Percentiles rank a stretch among this genome's conserved stretches.
These are phyloP conservation scores for Alsophila aescularia DNA, from an alignment of 2,888 invertebrate genomes.

Conservation along the genomic window DNA sequence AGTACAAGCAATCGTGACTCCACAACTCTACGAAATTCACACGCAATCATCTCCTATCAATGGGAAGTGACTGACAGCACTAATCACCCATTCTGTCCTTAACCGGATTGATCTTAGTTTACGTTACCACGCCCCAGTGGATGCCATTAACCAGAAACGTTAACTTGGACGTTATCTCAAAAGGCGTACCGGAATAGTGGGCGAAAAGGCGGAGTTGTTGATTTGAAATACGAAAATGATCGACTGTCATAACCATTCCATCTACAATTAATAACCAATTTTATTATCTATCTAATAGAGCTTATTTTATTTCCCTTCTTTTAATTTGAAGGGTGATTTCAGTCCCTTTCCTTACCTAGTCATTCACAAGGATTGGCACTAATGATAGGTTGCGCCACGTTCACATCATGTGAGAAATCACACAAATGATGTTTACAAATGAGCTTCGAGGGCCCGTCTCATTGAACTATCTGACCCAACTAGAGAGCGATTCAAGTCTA, in stretches of 20 bases:
- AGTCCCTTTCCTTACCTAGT: constrained; percentile 42
- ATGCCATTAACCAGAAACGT: background rate
- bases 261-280: constrained; percentile 2
- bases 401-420: constrained; percentile 43
- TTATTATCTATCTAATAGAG: constrained; percentile 13
- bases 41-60: constrained; percentile 2
- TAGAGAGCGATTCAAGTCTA: background rate
- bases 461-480: constrained; percentile 3
- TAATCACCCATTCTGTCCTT: constrained; percentile 9
- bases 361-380: constrained; percentile 59
- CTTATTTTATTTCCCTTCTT: constrained; percentile 25
- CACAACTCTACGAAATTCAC: constrained; percentile 3
- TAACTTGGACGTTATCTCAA: constrained; percentile 12
- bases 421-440: constrained; percentile 32
- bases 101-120: background rate
- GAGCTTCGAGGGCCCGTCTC: constrained; percentile 1
- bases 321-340: constrained; percentile 35
- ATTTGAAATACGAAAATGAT: constrained; percentile 56
- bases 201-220: constrained; percentile 29
- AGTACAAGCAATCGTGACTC: constrained; percentile 2
- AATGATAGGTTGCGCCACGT: constrained; percentile 52
- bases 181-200: constrained; percentile 27
- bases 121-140: background rate
- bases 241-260: constrained; percentile 52
- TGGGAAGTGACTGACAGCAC: constrained; percentile 3